Percentiles rank a stretch among this genome's conserved stretches.
These are phyloP conservation scores for Ethmia dodecea DNA, from an alignment of 2,888 invertebrate genomes.

Conservation along the genomic window DNA sequence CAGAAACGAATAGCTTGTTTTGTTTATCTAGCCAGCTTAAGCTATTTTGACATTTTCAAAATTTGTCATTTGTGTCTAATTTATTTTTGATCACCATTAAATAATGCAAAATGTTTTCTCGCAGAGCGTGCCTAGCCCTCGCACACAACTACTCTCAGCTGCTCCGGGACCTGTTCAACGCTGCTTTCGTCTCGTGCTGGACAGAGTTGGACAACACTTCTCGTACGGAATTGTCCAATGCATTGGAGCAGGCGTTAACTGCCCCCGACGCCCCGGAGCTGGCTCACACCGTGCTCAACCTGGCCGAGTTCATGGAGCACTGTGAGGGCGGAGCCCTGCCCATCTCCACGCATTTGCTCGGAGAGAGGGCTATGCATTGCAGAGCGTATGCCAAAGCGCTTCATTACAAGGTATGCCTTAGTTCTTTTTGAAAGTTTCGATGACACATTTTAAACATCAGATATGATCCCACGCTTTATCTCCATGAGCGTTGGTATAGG, in stretches of 20 bases:
- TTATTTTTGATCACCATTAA: too few species aligned
- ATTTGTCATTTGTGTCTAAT: too few species aligned
- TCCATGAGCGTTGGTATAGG: too few species aligned
- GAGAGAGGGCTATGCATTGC: conserved; percentile 96
- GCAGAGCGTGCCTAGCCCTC: conserved; percentile 92
- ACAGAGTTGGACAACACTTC: conserved; percentile 91
- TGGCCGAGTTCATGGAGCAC: conserved; percentile 99
- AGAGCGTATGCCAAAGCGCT: conserved; percentile 83
- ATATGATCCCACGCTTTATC: too few species aligned
- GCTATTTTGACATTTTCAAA: too few species aligned
- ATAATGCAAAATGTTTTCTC: too few species aligned
- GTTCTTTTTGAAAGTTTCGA: too few species aligned
- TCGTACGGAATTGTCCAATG: conserved; percentile 90
- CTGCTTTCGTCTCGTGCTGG: conserved; percentile 99
- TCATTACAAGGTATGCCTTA: conserved; percentile 78
- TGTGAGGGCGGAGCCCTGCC: conserved; percentile 97
- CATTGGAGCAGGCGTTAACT: conserved; percentile 91
- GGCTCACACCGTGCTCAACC: conserved; percentile 96
- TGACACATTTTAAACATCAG: too few species aligned
- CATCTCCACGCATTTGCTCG: conserved; percentile 90
- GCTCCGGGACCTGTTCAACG: conserved; percentile 97
- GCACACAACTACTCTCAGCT: conserved; percentile 97
- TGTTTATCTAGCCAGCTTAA: too few species aligned
- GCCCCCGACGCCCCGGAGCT: conserved; percentile 97
- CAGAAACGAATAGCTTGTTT: too few species aligned